Evolutionary conservation across 2,113 vertebrate genomes (phyloP), one percentile per base, ranked within the genome.

Genomic region (Poecilia latipinna): DNA sequence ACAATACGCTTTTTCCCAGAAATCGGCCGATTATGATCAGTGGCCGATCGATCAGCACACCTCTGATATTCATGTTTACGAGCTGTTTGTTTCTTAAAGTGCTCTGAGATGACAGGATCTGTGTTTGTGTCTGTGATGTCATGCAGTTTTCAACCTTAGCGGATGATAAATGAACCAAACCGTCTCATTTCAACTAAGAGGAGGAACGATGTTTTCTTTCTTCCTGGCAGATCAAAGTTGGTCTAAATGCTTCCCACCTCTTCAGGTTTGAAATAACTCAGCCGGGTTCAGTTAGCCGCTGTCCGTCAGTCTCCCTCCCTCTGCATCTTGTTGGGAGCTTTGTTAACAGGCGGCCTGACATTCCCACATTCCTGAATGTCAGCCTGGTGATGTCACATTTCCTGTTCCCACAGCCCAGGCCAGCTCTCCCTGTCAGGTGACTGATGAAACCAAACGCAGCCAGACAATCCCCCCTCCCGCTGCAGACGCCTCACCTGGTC

Each of bases 351-450:
- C 83, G 63, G 83, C 65, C 78, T 90, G 85, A 90, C 88, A 90
- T 91, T 90, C 88, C 91, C 90, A 89, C 90, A 94, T 94, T 94
- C 92, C 90, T 85, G 86, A 87, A 91, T 89, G 86, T 86, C 87
- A 92, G 85, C n/a, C 54, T 79, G 70, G 76, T 94, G 92, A 93
- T 93, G 93, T 93, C 92, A 94, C 82, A 88, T 83, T 91, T 93
- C 91, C 91, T 93, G 89, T 92, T 89, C 88, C 73, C 90, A 90
- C 85, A 86, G 87, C 83, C 68, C 82, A 68, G 78, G 80, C 84
- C 68, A 60, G 80, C 66, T 8, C 51, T 17, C 51, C n/a, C 51
- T 68, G 82, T 90, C 92, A 90, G 90, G 90, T 92, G 90, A 92
- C 77, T 1, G 71, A 85, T 84, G 68, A 81, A 71, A 75, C 80